Evolutionary conservation across 1,140 invertebrate genomes (phyloP).

Genomic region (Drosophila eugracilis): DNA sequence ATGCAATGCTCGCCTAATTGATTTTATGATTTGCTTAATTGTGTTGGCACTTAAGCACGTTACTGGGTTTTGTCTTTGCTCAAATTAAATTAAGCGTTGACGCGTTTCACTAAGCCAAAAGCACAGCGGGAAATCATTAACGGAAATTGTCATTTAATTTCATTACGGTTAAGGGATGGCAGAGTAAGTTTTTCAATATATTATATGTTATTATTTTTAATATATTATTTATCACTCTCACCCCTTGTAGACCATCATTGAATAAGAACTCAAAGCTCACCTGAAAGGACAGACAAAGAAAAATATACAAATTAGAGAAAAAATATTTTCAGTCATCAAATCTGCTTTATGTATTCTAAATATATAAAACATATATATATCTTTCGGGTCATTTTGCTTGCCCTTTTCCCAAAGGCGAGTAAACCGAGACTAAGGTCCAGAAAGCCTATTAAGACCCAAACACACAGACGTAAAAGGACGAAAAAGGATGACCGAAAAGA

Average conservation of each 20-base stretch:
- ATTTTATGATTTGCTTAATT: conserved; percentile 75
- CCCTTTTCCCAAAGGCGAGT: conserved; percentile 33
- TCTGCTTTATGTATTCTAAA: conserved; percentile 50
- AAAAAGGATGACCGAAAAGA: conserved; percentile 23
- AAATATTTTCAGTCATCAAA: conserved; percentile 35
- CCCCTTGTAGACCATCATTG: background rate
- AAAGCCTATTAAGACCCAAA: conserved; percentile 69
- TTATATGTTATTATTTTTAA: background rate
- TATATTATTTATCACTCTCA: background rate
- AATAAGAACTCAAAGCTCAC: conserved; percentile 33
- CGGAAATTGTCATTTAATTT: conserved; percentile 8
- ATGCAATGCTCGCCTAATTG: conserved; percentile 66
- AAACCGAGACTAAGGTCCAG: conserved; percentile 48
- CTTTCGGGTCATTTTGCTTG: conserved; percentile 7
- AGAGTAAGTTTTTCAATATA: background rate
- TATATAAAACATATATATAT: conserved; percentile 22
- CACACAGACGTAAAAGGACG: conserved; percentile 21
- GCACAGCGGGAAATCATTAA: conserved; percentile 12
- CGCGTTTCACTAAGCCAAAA: conserved; percentile 3
- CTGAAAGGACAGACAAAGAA: conserved; percentile 51
- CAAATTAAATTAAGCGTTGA: conserved; percentile 6
- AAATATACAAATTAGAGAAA: conserved; percentile 44
- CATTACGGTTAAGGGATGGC: background rate
- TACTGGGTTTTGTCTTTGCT: background rate
- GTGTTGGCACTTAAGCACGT: conserved; percentile 8